phyloP scores from a whole-genome alignment of 2,888 invertebrate genomes.

The Eucera pruinosa region DNA sequence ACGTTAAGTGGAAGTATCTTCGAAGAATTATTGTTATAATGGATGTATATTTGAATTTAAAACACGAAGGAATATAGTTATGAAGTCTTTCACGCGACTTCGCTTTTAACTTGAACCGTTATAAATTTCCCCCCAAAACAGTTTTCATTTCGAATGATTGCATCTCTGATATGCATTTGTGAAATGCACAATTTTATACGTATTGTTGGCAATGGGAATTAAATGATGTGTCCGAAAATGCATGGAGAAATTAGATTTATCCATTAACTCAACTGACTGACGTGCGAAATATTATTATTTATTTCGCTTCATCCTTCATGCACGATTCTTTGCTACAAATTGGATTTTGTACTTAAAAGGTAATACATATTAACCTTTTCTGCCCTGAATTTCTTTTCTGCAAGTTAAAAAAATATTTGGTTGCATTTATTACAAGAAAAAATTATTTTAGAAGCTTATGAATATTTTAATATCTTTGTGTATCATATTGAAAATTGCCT shows the following conservation, averaged over 20 bases:
- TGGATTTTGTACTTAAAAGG: too few relatives aligned
- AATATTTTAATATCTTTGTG: too few relatives aligned
- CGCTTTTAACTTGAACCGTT: background rate
- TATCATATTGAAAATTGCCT: too few relatives aligned
- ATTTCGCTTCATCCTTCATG: too few relatives aligned
- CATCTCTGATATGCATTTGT: background rate
- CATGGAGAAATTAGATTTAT: background rate
- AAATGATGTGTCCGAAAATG: background rate
- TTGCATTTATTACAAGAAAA: too few relatives aligned
- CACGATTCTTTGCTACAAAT: too few relatives aligned
- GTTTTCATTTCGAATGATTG: slow-evolving; percentile 8
- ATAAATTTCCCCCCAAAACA: slow-evolving; percentile 7
- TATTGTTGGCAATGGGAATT: background rate
- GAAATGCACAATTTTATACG: slow-evolving; percentile 7
- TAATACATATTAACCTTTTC: too few relatives aligned
- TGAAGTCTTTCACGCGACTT: background rate
- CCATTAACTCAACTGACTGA: background rate
- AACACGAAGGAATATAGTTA: background rate
- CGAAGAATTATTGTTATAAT: background rate
- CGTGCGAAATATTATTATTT: background rate
- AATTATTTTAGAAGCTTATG: too few relatives aligned
- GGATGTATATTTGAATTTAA: background rate
- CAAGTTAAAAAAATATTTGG: too few relatives aligned
- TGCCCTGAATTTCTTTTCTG: too few relatives aligned
- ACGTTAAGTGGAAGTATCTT: background rate